These are phyloP conservation scores for Ptilonorhynchus violaceus DNA, from an alignment of 2,113 vertebrate species.

Conservation along the genomic window DNA sequence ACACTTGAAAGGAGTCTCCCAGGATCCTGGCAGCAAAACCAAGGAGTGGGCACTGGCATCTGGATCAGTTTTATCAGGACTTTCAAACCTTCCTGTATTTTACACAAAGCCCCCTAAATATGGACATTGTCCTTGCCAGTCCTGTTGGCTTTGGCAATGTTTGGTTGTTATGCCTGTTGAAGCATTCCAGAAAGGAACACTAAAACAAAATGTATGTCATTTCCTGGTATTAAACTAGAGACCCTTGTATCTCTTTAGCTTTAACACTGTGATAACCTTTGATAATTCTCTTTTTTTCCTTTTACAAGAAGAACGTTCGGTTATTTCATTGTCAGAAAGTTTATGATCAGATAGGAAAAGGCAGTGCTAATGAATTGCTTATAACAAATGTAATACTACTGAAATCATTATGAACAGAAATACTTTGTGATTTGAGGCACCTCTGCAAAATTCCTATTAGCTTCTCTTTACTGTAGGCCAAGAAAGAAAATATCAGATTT, in stretches of 20 bases:
- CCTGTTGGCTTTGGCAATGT: background rate
- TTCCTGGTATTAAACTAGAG: background rate
- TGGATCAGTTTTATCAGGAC: background rate
- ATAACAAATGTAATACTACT: background rate
- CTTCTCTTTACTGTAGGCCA: background rate
- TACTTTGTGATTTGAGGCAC: background rate
- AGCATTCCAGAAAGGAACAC: background rate
- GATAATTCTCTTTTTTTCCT: background rate
- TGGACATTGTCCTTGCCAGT: background rate
- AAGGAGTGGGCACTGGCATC: background rate
- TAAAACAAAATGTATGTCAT: background rate
- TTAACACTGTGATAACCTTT: background rate
- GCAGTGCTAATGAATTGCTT: background rate
- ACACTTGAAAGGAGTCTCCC: background rate
- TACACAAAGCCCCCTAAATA: background rate
- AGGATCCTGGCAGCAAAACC: background rate
- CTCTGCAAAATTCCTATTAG: background rate
- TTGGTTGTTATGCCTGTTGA: background rate
- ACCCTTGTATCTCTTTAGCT: background rate
- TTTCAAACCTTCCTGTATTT: background rate
- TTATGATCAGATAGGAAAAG: background rate
- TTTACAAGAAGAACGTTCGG: background rate
- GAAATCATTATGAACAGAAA: background rate
- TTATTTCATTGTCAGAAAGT: background rate
- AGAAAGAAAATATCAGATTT: background rate